These are phyloP conservation scores for Rattus rattus DNA, from an alignment of 2,113 vertebrate genomes.

Conservation along the genomic window DNA sequence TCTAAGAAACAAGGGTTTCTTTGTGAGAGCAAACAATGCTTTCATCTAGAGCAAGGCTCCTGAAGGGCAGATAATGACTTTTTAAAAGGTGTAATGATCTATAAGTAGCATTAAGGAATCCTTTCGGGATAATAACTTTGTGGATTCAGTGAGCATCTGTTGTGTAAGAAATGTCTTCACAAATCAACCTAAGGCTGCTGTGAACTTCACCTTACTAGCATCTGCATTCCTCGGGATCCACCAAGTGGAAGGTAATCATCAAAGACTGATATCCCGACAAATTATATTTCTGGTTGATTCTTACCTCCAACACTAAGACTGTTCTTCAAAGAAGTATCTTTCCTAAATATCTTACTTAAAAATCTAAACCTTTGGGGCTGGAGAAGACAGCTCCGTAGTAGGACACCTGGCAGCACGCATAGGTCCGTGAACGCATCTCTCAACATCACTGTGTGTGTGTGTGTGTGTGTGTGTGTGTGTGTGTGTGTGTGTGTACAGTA, in stretches of 20 bases:
- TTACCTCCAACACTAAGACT: neutral
- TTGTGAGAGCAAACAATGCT: slow-evolving; percentile 37
- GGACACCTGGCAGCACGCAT: neutral
- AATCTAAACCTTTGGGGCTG: neutral
- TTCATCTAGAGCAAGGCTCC: neutral
- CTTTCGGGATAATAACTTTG: slow-evolving; percentile 30
- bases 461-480: neutral
- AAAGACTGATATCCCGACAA: neutral
- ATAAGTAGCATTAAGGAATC: slow-evolving; percentile 63
- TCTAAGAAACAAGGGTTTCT: slow-evolving; percentile 46
- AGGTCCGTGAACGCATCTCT: neutral
- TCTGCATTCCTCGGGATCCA: slow-evolving; percentile 54
- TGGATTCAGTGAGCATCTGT: slow-evolving; percentile 29
- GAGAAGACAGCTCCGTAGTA: neutral
- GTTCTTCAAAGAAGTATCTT: neutral
- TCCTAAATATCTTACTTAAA: neutral
- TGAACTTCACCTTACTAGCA: slow-evolving; percentile 43
- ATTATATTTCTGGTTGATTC: neutral
- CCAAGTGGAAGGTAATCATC: slow-evolving; percentile 28
- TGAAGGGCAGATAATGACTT: slow-evolving; percentile 33
- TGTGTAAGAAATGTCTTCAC: slow-evolving; percentile 46
- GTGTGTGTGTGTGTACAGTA: neutral
- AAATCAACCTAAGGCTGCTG: slow-evolving; percentile 45
- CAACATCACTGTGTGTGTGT: neutral
- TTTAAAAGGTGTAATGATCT: slow-evolving; percentile 45